phyloP scores from a whole-genome alignment of 2,797 vertebrate genomes.

The Hypotaenidia okinawae region DNA sequence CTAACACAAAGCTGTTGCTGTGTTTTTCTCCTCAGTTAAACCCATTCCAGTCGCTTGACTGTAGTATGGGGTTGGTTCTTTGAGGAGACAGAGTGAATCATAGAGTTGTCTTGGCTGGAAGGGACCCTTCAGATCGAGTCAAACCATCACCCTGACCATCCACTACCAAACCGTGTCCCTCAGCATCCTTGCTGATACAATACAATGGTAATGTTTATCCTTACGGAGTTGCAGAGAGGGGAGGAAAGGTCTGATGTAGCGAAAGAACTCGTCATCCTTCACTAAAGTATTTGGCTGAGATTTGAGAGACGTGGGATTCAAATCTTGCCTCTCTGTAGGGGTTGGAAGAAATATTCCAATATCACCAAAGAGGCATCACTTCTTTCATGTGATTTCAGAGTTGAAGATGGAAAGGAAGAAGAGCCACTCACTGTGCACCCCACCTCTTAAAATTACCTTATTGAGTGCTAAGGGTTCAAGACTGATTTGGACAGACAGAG shows the following conservation, averaged over 20 bases:
- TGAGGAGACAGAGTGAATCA: too few relatives aligned
- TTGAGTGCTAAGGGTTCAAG: not conserved
- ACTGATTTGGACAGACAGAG: not conserved
- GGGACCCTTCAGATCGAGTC: too few relatives aligned
- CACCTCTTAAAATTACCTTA: not conserved
- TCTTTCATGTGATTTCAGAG: not conserved
- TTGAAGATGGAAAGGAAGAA: not conserved
- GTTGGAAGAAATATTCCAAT: not conserved
- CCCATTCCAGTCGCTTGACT: not conserved
- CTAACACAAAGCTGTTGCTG: not conserved
- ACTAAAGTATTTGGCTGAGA: not conserved
- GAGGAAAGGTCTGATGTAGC: not conserved
- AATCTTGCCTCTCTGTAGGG: not conserved
- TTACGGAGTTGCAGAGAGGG: not conserved
- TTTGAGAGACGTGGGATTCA: not conserved
- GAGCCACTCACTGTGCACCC: too few relatives aligned
- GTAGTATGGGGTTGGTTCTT: not conserved
- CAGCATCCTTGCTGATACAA: not conserved
- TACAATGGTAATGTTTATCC: not conserved
- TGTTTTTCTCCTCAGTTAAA: not conserved
- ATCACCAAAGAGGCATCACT: too few relatives aligned
- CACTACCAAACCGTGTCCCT: too few relatives aligned
- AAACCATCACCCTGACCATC: too few relatives aligned
- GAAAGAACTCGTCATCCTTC: not conserved
- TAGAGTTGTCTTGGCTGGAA: too few relatives aligned